A percentile compares a stretch with the other conserved stretches of the same genome.
Conservation (phyloP, 2,888 invertebrate genomes). For the Lydus trimaculatus region DNA sequence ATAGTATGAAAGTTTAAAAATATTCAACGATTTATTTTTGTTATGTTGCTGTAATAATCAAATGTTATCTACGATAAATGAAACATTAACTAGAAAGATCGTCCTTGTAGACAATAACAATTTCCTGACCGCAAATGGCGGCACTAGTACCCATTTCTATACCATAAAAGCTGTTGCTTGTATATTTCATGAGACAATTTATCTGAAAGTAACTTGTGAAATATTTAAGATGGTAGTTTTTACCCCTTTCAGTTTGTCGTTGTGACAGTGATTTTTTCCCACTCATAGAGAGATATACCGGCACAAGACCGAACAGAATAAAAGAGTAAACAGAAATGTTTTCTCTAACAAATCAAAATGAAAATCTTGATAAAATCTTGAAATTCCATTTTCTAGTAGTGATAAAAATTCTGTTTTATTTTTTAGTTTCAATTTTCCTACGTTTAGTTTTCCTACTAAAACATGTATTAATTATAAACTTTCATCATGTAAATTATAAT, state of each 20-base stretch:
- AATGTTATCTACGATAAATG: not conserved
- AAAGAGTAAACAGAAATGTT: constrained; percentile 39
- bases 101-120: constrained; percentile 30
- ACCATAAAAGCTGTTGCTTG: constrained; percentile 45
- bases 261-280: constrained; percentile 42
- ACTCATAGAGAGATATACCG: not conserved
- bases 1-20: not conserved
- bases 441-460: not conserved
- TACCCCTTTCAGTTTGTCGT: constrained; percentile 43
- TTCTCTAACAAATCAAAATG: constrained; percentile 24
- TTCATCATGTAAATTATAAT: constrained; percentile 23
- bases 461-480: constrained; percentile 16
- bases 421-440: not conserved
- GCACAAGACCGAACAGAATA: constrained; percentile 38
- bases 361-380: constrained; percentile 20
- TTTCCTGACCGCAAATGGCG: constrained; percentile 33
- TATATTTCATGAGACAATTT: constrained; percentile 52
- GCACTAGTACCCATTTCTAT: constrained; percentile 34
- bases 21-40: not conserved
- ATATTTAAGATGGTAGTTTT: constrained; percentile 51
- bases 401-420: constrained; percentile 8
- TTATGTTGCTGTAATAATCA: not conserved
- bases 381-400: constrained; percentile 8
- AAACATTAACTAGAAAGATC: not conserved
- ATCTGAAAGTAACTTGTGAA: constrained; percentile 51